Evolutionary conservation across 2,797 vertebrate genomes (phyloP).

Genomic region (Hozukius guyotensis): DNA sequence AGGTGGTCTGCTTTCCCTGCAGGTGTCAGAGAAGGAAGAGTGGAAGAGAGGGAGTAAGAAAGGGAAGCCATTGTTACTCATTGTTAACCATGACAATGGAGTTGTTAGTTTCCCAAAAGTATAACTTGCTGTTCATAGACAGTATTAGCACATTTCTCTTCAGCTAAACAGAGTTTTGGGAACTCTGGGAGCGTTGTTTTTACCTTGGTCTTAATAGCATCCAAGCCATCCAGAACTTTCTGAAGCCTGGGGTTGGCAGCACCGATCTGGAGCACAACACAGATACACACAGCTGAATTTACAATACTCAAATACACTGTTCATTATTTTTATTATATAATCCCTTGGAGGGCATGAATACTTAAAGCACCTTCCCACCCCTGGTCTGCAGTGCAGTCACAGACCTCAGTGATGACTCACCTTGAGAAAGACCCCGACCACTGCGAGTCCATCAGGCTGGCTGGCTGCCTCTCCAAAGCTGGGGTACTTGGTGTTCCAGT

Average conservation of each 20-base stretch:
- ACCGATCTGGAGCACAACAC: conserved; percentile 84
- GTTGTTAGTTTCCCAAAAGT: background rate
- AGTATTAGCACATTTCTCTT: background rate
- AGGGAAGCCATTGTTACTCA: background rate
- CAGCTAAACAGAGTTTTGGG: background rate
- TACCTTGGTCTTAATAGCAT: conserved; percentile 91
- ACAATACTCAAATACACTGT: background rate
- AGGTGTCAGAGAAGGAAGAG: background rate
- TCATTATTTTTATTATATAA: background rate
- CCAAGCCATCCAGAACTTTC: conserved; percentile 90
- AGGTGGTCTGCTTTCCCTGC: conserved; percentile 89
- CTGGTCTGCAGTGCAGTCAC: background rate
- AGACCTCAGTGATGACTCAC: conserved; percentile 68
- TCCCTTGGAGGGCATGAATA: background rate
- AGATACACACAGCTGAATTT: background rate
- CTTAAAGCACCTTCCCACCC: background rate
- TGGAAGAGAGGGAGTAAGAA: background rate
- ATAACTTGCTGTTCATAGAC: background rate
- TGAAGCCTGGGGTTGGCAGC: conserved; percentile 90
- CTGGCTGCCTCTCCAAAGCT: conserved; percentile 90
- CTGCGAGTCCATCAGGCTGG: conserved; percentile 91
- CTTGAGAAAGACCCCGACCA: conserved; percentile 94
- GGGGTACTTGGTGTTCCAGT: conserved; percentile 96
- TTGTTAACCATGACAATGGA: too few species aligned
- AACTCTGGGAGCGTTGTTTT: background rate